Conservation (phyloP, 2,797 vertebrate genomes). For the Thripadectes ignobilis region DNA sequence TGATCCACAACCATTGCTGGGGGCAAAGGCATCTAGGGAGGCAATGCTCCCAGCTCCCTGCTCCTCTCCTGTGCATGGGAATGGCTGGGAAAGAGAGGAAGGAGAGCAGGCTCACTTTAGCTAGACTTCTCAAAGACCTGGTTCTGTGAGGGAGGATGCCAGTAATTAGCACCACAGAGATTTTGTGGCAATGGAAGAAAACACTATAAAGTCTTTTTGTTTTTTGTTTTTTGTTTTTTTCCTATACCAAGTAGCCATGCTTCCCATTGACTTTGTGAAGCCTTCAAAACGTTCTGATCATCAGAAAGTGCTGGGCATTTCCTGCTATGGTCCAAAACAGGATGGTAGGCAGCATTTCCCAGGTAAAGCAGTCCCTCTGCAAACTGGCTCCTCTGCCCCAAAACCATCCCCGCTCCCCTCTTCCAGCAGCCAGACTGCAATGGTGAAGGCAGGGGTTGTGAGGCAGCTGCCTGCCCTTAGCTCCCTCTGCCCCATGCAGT, state of each 20-base stretch:
- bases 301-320: background rate
- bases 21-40: conserved; percentile 48
- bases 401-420: background rate
- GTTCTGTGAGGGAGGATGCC: background rate
- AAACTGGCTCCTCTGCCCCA: background rate
- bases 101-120: background rate
- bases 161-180: background rate
- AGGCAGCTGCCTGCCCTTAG: background rate
- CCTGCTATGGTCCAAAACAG: background rate
- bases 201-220: rapidly evolving
- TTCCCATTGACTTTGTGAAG: background rate
- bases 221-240: no score
- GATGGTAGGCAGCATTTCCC: background rate
- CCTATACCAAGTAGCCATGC: background rate
- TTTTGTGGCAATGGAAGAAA: background rate
- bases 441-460: background rate
- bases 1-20: background rate
- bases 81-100: background rate
- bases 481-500: rapidly evolving
- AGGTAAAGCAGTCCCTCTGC: background rate
- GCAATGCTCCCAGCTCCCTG: background rate
- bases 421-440: rapidly evolving
- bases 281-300: background rate
- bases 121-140: background rate
- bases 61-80: rapidly evolving